Evolutionary conservation across 1,140 invertebrate species (phyloP).

Genomic region (Calycopis cecrops): DNA sequence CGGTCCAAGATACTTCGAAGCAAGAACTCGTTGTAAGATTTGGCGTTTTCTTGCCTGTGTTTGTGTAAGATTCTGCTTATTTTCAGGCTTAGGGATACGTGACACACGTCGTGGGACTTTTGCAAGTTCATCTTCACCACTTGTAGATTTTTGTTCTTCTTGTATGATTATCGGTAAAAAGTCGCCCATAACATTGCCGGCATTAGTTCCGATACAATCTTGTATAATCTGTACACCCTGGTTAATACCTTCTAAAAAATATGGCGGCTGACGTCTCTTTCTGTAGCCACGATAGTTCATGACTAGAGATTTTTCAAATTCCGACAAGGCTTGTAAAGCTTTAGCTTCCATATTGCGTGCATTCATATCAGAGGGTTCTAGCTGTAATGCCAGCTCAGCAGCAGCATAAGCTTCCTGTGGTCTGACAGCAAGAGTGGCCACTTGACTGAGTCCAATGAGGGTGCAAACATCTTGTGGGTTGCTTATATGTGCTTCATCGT

Average conservation of each 20-base stretch:
- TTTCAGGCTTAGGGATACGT: slow-evolving; percentile 51
- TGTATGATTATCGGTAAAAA: slow-evolving; percentile 63
- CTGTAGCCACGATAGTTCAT: slow-evolving; percentile 67
- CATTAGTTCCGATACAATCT: slow-evolving; percentile 62
- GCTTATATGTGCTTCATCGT: slow-evolving; percentile 67
- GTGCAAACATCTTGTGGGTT: slow-evolving; percentile 68
- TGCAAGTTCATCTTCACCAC: slow-evolving; percentile 45
- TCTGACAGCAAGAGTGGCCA: slow-evolving; percentile 68
- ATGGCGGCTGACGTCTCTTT: slow-evolving; percentile 70
- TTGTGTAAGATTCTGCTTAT: slow-evolving; percentile 56
- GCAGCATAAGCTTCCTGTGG: slow-evolving; percentile 71
- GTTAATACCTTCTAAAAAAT: slow-evolving; percentile 73
- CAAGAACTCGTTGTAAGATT: slow-evolving; percentile 65
- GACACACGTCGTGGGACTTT: slow-evolving; percentile 48
- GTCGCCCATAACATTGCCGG: slow-evolving; percentile 60
- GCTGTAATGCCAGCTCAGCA: slow-evolving; percentile 66
- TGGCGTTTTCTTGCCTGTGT: slow-evolving; percentile 65
- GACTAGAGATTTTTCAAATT: slow-evolving; percentile 75
- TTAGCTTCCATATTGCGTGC: slow-evolving; percentile 71
- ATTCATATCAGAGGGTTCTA: slow-evolving; percentile 66
- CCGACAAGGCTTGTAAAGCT: slow-evolving; percentile 74
- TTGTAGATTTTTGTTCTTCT: slow-evolving; percentile 43
- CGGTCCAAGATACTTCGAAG: slow-evolving; percentile 75
- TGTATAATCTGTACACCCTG: slow-evolving; percentile 66
- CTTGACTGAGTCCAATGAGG: slow-evolving; percentile 66